A percentile compares a stretch with the other conserved stretches of the same genome.
These are phyloP conservation scores for Melieria picta DNA, from an alignment of 2,888 invertebrate genomes.

Conservation along the genomic window DNA sequence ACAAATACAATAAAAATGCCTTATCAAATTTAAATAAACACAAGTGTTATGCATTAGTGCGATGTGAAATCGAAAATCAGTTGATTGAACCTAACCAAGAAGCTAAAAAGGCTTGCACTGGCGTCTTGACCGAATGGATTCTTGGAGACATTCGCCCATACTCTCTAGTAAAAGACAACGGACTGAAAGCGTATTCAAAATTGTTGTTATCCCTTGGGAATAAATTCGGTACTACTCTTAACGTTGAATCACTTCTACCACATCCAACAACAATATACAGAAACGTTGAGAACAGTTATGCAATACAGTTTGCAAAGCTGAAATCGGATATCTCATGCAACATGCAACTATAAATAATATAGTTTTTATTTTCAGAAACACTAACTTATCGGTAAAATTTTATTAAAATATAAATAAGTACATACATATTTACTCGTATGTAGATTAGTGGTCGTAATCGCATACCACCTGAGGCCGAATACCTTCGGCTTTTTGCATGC, in stretches of 20 bases:
- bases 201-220: slow-evolving; percentile 20
- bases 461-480: too few species aligned
- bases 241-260: slow-evolving; percentile 24
- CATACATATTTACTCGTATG: too few species aligned
- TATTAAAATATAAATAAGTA: too few species aligned
- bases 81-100: slow-evolving; percentile 30
- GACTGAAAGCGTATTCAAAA: slow-evolving; percentile 24
- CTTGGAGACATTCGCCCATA: slow-evolving; percentile 22
- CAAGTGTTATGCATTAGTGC: slow-evolving; percentile 22
- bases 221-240: slow-evolving; percentile 26
- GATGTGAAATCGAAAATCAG: slow-evolving; percentile 24
- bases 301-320: neutral
- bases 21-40: slow-evolving; percentile 34
- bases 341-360: too few species aligned
- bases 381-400: too few species aligned
- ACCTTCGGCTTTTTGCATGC: too few species aligned
- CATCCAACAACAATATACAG: slow-evolving; percentile 31
- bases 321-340: too few species aligned
- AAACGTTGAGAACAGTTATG: slow-evolving; percentile 25
- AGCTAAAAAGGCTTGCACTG: slow-evolving; percentile 25
- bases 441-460: too few species aligned
- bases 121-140: slow-evolving; percentile 25
- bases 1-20: slow-evolving; percentile 30
- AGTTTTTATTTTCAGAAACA: too few species aligned
- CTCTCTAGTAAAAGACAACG: slow-evolving; percentile 26